Evolutionary conservation across 2,888 invertebrate genomes (phyloP).

Genomic region (Chromoteleia sp.): DNA sequence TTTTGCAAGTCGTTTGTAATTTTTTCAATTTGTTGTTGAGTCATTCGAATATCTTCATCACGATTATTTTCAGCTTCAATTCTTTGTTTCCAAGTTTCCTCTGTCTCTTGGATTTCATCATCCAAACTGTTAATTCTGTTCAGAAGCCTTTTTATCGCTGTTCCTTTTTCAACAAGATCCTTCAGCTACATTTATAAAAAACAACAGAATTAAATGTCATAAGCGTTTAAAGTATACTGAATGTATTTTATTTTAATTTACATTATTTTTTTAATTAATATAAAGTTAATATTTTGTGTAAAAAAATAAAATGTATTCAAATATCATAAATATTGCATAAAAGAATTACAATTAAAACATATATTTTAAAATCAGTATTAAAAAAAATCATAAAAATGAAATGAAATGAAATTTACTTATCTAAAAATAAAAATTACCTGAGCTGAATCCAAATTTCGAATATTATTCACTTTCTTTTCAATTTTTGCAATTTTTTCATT

Average conservation of each 20-base stretch:
- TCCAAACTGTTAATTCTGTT: slow-evolving; percentile 74
- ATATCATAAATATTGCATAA: no score
- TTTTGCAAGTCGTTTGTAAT: slow-evolving; percentile 85
- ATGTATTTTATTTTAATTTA: no score
- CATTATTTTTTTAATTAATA: no score
- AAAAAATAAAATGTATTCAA: no score
- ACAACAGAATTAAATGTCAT: neutral
- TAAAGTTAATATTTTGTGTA: no score
- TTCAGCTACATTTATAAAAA: slow-evolving; percentile 31
- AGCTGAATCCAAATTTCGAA: slow-evolving; percentile 70
- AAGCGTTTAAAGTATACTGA: no score
- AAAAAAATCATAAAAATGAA: no score
- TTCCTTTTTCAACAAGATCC: slow-evolving; percentile 71
- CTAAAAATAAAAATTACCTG: slow-evolving; percentile 73
- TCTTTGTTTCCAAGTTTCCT: slow-evolving; percentile 82
- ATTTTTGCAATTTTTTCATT: slow-evolving; percentile 76
- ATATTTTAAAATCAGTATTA: no score
- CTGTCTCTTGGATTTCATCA: slow-evolving; percentile 75
- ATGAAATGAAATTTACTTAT: slow-evolving; percentile 2
- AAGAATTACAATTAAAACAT: no score
- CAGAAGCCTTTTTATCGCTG: slow-evolving; percentile 69
- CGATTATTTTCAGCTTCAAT: slow-evolving; percentile 85
- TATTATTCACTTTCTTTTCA: slow-evolving; percentile 66
- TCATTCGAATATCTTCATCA: slow-evolving; percentile 85
- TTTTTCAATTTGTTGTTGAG: slow-evolving; percentile 86